These are phyloP conservation scores for Mycetomoellerius zeteki DNA, from an alignment of 1,140 invertebrate species.

Conservation along the genomic window DNA sequence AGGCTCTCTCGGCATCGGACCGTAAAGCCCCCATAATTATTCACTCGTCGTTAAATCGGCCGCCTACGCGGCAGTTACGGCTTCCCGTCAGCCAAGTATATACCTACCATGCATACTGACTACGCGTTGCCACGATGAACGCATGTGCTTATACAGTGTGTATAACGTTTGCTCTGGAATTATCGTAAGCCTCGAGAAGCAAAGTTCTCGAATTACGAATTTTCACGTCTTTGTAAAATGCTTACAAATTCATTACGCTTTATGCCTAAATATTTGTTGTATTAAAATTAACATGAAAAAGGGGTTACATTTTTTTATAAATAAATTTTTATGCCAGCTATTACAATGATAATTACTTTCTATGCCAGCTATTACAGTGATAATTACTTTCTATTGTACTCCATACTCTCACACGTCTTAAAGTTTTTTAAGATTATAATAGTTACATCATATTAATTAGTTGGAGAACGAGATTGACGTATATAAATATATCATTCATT, in stretches of 20 bases:
- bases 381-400: too few relatives aligned
- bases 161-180: conserved; percentile 66
- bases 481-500: too few relatives aligned
- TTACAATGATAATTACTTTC: too few relatives aligned
- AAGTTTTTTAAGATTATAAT: too few relatives aligned
- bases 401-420: too few relatives aligned
- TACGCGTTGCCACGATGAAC: conserved; percentile 75
- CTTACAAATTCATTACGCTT: neutral
- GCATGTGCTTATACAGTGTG: conserved; percentile 66
- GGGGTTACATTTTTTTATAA: neutral
- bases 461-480: too few relatives aligned
- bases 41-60: conserved; percentile 86
- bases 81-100: conserved; percentile 73
- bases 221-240: neutral
- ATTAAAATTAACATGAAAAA: neutral
- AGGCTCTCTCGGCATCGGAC: conserved; percentile 79
- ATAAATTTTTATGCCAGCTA: neutral
- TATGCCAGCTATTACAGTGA: too few relatives aligned
- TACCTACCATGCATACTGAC: conserved; percentile 71
- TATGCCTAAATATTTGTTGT: neutral
- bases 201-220: conserved; percentile 2
- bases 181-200: conserved; percentile 22
- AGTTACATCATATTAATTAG: too few relatives aligned
- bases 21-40: conserved; percentile 85
- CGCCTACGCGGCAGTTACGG: conserved; percentile 82